Conservation (phyloP, 2,113 vertebrate species). For the Polyodon spathula region DNA sequence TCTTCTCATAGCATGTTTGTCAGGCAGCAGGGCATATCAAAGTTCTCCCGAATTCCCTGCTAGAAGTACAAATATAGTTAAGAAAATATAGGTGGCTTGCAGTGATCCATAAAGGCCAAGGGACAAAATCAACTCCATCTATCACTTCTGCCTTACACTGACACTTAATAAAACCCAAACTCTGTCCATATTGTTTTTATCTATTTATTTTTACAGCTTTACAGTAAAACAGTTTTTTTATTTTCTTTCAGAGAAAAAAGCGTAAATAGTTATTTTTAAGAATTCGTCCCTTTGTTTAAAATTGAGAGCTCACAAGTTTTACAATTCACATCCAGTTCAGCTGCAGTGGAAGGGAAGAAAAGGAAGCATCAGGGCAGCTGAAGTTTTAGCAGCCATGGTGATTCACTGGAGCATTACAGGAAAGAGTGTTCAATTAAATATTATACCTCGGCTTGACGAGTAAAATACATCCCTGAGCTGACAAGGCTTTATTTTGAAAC, state of each 20-base stretch:
- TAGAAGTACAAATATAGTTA: too few relatives aligned
- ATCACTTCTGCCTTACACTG: too few relatives aligned
- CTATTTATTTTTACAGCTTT: too few relatives aligned
- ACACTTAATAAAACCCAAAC: too few relatives aligned
- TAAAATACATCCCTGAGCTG: conserved; percentile 50
- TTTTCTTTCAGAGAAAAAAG: not conserved
- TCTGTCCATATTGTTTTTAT: too few relatives aligned
- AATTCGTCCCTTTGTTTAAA: not conserved
- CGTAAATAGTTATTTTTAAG: not conserved
- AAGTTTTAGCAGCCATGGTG: conserved; percentile 50
- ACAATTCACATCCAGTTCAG: conserved; percentile 34
- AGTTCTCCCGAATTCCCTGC: too few relatives aligned
- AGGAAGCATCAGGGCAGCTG: conserved; percentile 45
- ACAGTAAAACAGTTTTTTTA: too few relatives aligned
- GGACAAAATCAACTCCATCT: too few relatives aligned
- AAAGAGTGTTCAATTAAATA: conserved; percentile 70
- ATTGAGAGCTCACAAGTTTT: conserved; percentile 46
- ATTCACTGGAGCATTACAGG: conserved; percentile 55
- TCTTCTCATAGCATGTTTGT: too few relatives aligned
- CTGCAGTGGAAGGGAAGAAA: conserved; percentile 35
- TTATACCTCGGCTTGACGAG: conserved; percentile 57
- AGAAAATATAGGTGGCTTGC: too few relatives aligned
- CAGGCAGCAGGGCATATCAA: too few relatives aligned
- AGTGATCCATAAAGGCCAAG: too few relatives aligned
- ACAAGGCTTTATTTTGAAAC: conserved; percentile 46